These are phyloP conservation scores for Drosophila mulleri DNA, from an alignment of 2,888 invertebrate species.

Conservation along the genomic window DNA sequence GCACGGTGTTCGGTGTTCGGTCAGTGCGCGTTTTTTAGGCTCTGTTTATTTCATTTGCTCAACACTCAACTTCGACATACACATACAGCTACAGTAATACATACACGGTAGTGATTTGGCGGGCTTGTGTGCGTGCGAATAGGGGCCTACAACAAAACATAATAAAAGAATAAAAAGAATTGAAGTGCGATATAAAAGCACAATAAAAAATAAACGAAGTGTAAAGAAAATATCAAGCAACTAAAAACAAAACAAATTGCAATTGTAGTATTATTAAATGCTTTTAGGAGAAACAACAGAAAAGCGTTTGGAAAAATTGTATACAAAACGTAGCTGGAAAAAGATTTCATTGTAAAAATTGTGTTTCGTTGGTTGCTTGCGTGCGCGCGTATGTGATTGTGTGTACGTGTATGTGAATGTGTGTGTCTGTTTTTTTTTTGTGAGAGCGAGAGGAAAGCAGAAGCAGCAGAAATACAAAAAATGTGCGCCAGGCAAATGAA, in stretches of 20 bases:
- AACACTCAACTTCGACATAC: slow-evolving; percentile 59
- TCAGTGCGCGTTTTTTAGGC: slow-evolving; percentile 65
- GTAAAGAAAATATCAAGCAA: slow-evolving; percentile 30
- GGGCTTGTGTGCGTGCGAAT: slow-evolving; percentile 71
- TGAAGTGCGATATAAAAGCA: slow-evolving; percentile 48
- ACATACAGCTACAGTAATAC: slow-evolving; percentile 50
- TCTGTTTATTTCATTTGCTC: slow-evolving; percentile 61
- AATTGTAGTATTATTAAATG: slow-evolving; percentile 35
- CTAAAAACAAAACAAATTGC: slow-evolving; percentile 44
- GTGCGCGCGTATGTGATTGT: slow-evolving; percentile 30
- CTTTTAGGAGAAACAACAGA: slow-evolving; percentile 21
- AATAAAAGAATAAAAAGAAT: slow-evolving; percentile 49
- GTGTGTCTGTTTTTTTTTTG: slow-evolving; percentile 36
- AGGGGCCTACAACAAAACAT: slow-evolving; percentile 65
- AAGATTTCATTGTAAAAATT: slow-evolving; percentile 60
- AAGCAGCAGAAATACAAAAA: slow-evolving; percentile 65
- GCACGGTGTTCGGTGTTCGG: slow-evolving; percentile 49
- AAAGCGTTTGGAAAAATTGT: slow-evolving; percentile 45
- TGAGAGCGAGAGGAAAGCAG: slow-evolving; percentile 63
- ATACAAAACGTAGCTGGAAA: slow-evolving; percentile 55
- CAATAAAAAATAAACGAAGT: slow-evolving; percentile 29
- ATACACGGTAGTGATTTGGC: slow-evolving; percentile 78
- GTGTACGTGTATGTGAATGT: slow-evolving; percentile 46
- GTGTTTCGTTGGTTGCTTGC: slow-evolving; percentile 54
- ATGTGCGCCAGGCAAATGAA: slow-evolving; percentile 62